phyloP scores from a whole-genome alignment of 1,140 invertebrate species.

The Drosophila rhopaloa region DNA sequence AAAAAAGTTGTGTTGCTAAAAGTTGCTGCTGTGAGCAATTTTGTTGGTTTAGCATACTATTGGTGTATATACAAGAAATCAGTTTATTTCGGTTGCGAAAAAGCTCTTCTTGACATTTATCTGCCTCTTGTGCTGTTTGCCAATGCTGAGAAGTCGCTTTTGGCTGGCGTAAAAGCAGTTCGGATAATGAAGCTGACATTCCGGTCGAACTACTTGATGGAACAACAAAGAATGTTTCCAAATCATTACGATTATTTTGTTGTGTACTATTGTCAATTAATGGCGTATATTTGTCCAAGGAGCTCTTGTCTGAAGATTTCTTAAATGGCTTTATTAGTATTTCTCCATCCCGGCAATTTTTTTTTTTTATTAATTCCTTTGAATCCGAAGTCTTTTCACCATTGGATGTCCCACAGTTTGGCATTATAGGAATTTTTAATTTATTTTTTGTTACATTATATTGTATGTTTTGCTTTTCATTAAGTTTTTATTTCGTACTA shows the following conservation, averaged over 20 bases:
- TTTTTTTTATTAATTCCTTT: constrained; percentile 3
- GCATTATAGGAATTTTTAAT: constrained; percentile 5
- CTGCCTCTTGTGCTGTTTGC: constrained; percentile 17
- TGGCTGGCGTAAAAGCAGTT: constrained; percentile 50
- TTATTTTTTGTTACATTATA: not conserved
- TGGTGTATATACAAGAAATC: constrained; percentile 40
- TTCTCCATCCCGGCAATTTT: not conserved
- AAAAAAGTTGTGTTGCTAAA: constrained; percentile 60
- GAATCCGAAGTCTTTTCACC: not conserved
- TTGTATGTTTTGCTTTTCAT: not conserved
- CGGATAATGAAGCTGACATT: constrained; percentile 20
- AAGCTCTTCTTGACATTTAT: not conserved
- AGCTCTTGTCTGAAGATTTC: not conserved
- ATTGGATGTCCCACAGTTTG: constrained; percentile 1
- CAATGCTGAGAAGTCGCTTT: constrained; percentile 38
- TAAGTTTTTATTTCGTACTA: too few relatives aligned
- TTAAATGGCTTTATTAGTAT: too few relatives aligned
- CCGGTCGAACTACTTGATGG: constrained; percentile 9
- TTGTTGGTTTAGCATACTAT: constrained; percentile 36
- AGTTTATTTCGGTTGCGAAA: constrained; percentile 31
- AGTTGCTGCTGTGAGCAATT: constrained; percentile 51
- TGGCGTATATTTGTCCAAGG: not conserved
- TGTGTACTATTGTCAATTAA: constrained; percentile 3
- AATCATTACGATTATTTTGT: constrained; percentile 21
- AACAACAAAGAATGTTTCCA: constrained; percentile 23